Conservation (phyloP, 1,140 invertebrate genomes). For the Cephus cinctus region DNA sequence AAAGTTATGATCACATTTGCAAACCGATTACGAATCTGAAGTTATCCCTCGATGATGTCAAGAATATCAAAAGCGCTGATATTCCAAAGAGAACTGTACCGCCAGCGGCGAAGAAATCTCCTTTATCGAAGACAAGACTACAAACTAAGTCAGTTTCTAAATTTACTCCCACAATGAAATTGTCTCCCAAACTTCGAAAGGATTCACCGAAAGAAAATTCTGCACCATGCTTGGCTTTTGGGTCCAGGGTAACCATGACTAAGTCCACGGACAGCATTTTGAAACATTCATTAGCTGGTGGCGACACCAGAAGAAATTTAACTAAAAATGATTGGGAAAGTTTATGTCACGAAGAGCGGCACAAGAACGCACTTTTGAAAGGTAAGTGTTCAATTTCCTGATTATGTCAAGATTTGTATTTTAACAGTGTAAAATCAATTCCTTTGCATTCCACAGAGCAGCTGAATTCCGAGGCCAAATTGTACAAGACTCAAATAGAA, state of each 20-base stretch:
- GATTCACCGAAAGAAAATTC: constrained; percentile 24
- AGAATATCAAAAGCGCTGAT: constrained; percentile 18
- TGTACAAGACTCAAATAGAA: constrained; percentile 47
- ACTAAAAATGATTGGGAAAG: constrained; percentile 37
- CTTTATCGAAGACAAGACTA: constrained; percentile 27
- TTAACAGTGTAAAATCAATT: neutral
- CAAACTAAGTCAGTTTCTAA: constrained; percentile 16
- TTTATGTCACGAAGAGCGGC: constrained; percentile 44
- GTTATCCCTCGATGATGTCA: constrained; percentile 12
- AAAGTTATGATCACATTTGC: constrained; percentile 41
- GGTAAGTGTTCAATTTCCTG: too few species aligned
- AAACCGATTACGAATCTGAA: constrained; percentile 19
- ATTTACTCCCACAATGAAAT: constrained; percentile 7
- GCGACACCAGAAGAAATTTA: constrained; percentile 30
- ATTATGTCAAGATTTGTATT: too few species aligned
- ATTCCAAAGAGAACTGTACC: constrained; percentile 24
- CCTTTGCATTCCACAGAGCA: constrained; percentile 23
- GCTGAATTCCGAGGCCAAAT: constrained; percentile 42
- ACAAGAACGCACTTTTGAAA: constrained; percentile 42
- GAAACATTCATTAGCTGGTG: constrained; percentile 31
- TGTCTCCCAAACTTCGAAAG: constrained; percentile 19
- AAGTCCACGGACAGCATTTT: constrained; percentile 20
- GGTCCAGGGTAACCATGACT: constrained; percentile 11
- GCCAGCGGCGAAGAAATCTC: constrained; percentile 19
- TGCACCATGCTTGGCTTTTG: constrained; percentile 13